phyloP scores from a whole-genome alignment of 2,113 vertebrate species.

The Cepphus grylle region DNA sequence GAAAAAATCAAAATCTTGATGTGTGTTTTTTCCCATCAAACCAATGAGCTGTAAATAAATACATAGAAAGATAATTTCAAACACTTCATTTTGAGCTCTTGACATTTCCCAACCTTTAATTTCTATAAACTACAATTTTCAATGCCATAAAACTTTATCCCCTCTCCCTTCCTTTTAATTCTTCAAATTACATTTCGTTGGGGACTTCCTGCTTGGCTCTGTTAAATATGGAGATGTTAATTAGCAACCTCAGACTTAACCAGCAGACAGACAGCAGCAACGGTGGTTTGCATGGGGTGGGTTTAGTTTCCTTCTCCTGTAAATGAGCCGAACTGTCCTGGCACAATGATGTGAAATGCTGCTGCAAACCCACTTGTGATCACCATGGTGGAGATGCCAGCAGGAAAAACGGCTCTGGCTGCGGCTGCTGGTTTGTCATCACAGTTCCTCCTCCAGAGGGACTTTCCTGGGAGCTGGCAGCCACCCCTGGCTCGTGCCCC shows the following conservation, averaged over 20 bases:
- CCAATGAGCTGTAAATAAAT: constrained; percentile 18
- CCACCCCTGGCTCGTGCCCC: not conserved
- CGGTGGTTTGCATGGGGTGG: not conserved
- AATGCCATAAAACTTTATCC: not conserved
- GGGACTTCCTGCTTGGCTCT: not conserved
- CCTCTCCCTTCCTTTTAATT: not conserved
- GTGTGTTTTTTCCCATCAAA: not conserved
- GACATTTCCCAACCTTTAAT: not conserved
- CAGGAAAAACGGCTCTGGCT: not conserved
- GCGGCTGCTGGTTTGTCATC: not conserved
- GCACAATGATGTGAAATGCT: accelerated
- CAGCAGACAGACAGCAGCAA: not conserved
- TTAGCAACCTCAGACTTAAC: not conserved
- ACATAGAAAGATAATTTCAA: constrained; percentile 15
- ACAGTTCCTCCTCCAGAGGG: not conserved
- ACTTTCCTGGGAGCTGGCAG: not conserved
- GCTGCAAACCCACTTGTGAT: not conserved
- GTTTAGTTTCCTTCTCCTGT: not conserved
- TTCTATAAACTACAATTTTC: not conserved
- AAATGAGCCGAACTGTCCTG: not conserved
- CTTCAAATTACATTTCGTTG: not conserved
- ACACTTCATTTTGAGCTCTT: constrained; percentile 1
- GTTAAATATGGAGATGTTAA: not conserved
- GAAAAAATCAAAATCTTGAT: not conserved
- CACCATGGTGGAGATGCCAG: accelerated